phyloP scores from a whole-genome alignment of 2,797 vertebrate genomes.

The Novumbra hubbsi region DNA sequence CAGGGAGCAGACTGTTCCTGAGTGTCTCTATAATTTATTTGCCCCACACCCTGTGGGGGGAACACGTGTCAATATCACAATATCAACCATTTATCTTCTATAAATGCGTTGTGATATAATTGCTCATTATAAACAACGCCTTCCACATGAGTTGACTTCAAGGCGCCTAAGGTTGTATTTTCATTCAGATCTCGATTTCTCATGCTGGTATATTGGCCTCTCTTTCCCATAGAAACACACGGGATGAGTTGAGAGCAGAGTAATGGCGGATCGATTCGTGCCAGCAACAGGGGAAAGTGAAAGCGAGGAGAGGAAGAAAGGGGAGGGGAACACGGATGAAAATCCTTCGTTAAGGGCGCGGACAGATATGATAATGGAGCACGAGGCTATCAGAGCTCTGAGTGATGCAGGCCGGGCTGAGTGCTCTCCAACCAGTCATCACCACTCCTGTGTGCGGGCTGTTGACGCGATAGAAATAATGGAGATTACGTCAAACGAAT shows the following conservation, averaged over 20 bases:
- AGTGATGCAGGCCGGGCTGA: constrained; percentile 23
- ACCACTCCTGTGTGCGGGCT: constrained; percentile 36
- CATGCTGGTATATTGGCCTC: background rate
- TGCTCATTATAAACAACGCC: background rate
- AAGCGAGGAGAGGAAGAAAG: constrained; percentile 21
- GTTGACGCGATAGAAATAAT: background rate
- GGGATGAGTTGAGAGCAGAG: constrained; percentile 50
- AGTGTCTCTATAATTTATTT: too few species aligned
- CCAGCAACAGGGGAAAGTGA: constrained; percentile 26
- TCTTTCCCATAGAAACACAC: background rate
- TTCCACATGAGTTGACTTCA: constrained; percentile 1
- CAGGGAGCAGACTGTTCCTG: background rate
- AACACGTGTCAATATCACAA: background rate
- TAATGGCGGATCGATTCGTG: constrained; percentile 74
- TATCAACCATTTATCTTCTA: background rate
- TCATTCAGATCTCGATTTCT: background rate
- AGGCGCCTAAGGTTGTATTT: background rate
- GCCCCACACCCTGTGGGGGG: background rate
- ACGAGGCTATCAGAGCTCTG: constrained; percentile 29
- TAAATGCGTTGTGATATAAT: background rate
- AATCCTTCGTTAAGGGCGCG: constrained; percentile 73
- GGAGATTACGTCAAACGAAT: background rate
- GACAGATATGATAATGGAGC: constrained; percentile 77
- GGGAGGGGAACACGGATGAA: constrained; percentile 67
- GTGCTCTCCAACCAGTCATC: constrained; percentile 49